A percentile compares a stretch with the other conserved stretches of the same genome.
phyloP scores from a whole-genome alignment of 2,113 vertebrate genomes.

The Dissostichus mawsoni region DNA sequence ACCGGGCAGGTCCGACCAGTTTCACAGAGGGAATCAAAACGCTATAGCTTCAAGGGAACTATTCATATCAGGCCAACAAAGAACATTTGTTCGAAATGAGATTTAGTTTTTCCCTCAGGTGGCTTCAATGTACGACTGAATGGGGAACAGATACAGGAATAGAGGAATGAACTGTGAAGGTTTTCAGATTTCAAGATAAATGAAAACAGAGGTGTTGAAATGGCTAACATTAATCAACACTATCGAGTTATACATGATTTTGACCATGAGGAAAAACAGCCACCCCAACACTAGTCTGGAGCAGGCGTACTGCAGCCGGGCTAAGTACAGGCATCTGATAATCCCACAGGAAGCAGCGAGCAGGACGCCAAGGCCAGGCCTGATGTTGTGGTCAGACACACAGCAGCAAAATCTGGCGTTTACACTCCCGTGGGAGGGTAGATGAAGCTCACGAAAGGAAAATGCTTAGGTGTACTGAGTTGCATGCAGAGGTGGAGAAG shows the following conservation, averaged over 20 bases:
- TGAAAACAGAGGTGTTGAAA: not conserved
- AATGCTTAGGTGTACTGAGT: slow-evolving; percentile 48
- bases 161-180: not conserved
- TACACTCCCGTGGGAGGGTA: slow-evolving; percentile 43
- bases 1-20: too few species aligned
- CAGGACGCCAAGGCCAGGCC: slow-evolving; percentile 15
- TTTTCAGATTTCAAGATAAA: not conserved
- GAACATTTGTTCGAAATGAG: not conserved
- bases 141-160: slow-evolving; percentile 1
- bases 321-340: slow-evolving; percentile 45
- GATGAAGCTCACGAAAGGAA: slow-evolving; percentile 27
- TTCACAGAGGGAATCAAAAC: too few species aligned
- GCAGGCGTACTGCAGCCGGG: slow-evolving; percentile 16
- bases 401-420: slow-evolving; percentile 34
- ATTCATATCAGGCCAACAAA: slow-evolving; percentile 5
- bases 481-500: slow-evolving; percentile 55
- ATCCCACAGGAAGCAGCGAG: slow-evolving; percentile 54
- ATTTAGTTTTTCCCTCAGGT: not conserved
- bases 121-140: not conserved
- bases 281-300: slow-evolving; percentile 4
- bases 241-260: slow-evolving; percentile 4
- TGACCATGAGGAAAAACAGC: not conserved
- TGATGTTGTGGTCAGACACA: slow-evolving; percentile 42
- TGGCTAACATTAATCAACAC: slow-evolving; percentile 1
- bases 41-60: not conserved